Percentiles rank a stretch among this genome's conserved stretches.
Evolutionary conservation across 2,113 vertebrate genomes (phyloP).

Genomic region (Ploceus nigricollis): DNA sequence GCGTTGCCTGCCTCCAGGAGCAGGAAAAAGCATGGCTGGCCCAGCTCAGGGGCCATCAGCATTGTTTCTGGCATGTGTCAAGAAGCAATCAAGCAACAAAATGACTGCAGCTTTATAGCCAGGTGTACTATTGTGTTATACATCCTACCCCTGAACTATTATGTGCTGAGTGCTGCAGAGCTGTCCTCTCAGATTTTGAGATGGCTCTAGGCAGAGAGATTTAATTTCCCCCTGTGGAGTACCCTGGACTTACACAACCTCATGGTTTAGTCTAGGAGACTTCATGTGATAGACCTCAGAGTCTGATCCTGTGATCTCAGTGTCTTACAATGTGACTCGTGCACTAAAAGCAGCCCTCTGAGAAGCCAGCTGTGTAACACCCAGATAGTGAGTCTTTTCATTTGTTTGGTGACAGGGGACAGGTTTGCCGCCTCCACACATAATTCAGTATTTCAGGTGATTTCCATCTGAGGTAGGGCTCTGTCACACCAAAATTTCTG

Average conservation of each 20-base stretch:
- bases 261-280: not conserved
- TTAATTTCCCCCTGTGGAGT: not conserved
- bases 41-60: not conserved
- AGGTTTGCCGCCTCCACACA: not conserved
- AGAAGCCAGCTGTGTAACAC: not conserved
- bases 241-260: not conserved
- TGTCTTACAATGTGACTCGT: not conserved
- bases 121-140: not conserved
- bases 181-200: not conserved
- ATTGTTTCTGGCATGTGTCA: not conserved
- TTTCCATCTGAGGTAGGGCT: not conserved
- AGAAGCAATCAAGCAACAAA: not conserved
- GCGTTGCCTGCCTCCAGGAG: not conserved
- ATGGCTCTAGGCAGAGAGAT: not conserved
- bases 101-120: not conserved
- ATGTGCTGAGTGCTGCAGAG: not conserved
- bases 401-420: not conserved
- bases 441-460: slow-evolving; percentile 36
- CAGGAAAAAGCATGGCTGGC: accelerated
- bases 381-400: not conserved
- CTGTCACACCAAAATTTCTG: not conserved
- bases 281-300: slow-evolving; percentile 24
- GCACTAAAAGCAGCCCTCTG: not conserved
- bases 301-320: slow-evolving; percentile 12
- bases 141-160: not conserved